Evolutionary conservation across 2,888 invertebrate genomes (phyloP).

Genomic region (Gymnosoma rotundatum): DNA sequence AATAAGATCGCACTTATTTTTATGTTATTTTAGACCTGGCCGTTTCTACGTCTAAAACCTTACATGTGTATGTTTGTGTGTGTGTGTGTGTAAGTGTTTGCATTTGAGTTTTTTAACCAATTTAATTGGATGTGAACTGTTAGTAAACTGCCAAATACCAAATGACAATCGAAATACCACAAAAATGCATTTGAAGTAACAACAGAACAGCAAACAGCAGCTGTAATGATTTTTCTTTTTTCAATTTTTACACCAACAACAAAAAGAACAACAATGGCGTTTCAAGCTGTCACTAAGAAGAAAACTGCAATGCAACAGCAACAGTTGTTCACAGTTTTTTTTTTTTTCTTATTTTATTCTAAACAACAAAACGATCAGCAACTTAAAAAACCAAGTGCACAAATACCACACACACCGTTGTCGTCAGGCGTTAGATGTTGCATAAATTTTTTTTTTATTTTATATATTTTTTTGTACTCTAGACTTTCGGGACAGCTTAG

Average conservation of each 20-base stretch:
- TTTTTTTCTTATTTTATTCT: constrained; percentile 2
- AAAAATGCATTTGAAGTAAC: constrained; percentile 64
- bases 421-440: constrained; percentile 64
- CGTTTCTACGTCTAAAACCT: constrained; percentile 33
- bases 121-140: constrained; percentile 71
- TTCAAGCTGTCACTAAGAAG: constrained; percentile 65
- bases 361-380: constrained; percentile 48
- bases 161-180: constrained; percentile 69
- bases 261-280: constrained; percentile 66
- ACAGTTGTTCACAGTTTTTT: constrained; percentile 41
- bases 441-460: constrained; percentile 1
- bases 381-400: constrained; percentile 49
- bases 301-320: constrained; percentile 48
- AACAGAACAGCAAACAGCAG: constrained; percentile 58
- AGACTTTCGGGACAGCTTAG: constrained; percentile 31
- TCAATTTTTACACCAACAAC: constrained; percentile 43
- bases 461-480: constrained; percentile 8
- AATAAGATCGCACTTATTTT: constrained; percentile 72
- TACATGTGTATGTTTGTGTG: neutral
- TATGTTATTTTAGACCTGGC: constrained; percentile 59
- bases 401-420: constrained; percentile 68
- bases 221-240: constrained; percentile 38
- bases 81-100: constrained; percentile 20
- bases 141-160: constrained; percentile 71
- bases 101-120: constrained; percentile 59